Evolutionary conservation across 2,797 vertebrate species (phyloP).

Genomic region (Hoplostethus mediterraneus): DNA sequence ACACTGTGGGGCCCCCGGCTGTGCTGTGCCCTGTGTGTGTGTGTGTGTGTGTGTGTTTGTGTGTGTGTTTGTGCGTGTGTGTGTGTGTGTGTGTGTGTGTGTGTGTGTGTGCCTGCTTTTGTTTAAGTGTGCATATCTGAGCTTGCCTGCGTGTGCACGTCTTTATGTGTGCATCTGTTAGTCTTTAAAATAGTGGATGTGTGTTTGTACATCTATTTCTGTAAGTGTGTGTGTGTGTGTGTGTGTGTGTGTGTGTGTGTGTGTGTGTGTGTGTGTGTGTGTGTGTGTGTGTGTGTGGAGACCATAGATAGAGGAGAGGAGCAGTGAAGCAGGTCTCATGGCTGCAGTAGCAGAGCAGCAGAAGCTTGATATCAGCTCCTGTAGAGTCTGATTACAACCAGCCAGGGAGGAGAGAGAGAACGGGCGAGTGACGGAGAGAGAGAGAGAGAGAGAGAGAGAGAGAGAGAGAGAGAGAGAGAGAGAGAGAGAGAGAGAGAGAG

Average conservation of each 20-base stretch:
- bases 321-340: constrained; percentile 36
- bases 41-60: not conserved
- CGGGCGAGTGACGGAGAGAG: not conserved
- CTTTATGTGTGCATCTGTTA: not conserved
- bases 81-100: not conserved
- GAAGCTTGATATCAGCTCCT: constrained; percentile 65
- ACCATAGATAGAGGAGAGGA: constrained; percentile 36
- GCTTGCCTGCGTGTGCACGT: not conserved
- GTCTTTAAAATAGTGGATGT: constrained; percentile 5
- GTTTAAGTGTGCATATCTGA: not conserved
- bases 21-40: not conserved
- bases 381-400: constrained; percentile 69
- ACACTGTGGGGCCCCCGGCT: constrained; percentile 2
- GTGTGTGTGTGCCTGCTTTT: not conserved
- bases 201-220: not conserved
- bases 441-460: constrained; percentile 9
- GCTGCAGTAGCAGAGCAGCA: constrained; percentile 34
- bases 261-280: constrained; percentile 32
- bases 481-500: constrained; percentile 10
- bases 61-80: not conserved
- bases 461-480: constrained; percentile 10
- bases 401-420: constrained; percentile 27
- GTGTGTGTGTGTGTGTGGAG: constrained; percentile 28
- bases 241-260: too few relatives aligned
- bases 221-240: constrained; percentile 1